A percentile compares a stretch with the other conserved stretches of the same genome.
phyloP scores from a whole-genome alignment of 1,140 invertebrate species.

The Platorchestia sp. region DNA sequence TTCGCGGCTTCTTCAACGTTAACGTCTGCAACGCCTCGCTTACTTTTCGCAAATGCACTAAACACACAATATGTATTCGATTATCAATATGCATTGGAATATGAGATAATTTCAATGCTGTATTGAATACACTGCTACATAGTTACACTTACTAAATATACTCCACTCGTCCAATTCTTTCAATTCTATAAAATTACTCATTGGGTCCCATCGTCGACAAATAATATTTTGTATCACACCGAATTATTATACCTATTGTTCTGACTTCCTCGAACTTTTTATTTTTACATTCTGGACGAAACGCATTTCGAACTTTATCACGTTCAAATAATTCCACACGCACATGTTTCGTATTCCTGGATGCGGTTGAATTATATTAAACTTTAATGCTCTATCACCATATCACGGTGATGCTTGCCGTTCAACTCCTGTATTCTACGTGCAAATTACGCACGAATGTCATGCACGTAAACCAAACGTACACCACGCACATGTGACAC shows the following conservation, averaged over 20 bases:
- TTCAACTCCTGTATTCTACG: not conserved
- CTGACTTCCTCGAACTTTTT: too few relatives aligned
- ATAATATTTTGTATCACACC: not conserved
- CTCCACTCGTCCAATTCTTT: not conserved
- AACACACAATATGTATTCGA: not conserved
- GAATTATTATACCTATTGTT: too few relatives aligned
- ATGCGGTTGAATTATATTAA: not conserved
- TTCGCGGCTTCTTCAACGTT: constrained; percentile 31
- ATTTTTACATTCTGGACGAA: too few relatives aligned
- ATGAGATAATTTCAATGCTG: not conserved
- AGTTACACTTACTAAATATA: not conserved
- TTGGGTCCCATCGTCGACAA: not conserved
- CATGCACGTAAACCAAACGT: too few relatives aligned
- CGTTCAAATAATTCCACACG: not conserved
- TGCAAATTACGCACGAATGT: too few relatives aligned
- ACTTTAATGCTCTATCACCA: not conserved
- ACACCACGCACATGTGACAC: too few relatives aligned
- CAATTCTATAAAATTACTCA: not conserved
- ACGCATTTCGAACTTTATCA: not conserved
- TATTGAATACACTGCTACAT: not conserved
- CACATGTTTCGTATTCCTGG: not conserved
- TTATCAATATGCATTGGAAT: not conserved
- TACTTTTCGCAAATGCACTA: not conserved
- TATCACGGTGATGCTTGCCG: not conserved
- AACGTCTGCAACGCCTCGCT: constrained; percentile 20